phyloP scores from a whole-genome alignment of 2,888 invertebrate genomes.

The Chrysolina americana region DNA sequence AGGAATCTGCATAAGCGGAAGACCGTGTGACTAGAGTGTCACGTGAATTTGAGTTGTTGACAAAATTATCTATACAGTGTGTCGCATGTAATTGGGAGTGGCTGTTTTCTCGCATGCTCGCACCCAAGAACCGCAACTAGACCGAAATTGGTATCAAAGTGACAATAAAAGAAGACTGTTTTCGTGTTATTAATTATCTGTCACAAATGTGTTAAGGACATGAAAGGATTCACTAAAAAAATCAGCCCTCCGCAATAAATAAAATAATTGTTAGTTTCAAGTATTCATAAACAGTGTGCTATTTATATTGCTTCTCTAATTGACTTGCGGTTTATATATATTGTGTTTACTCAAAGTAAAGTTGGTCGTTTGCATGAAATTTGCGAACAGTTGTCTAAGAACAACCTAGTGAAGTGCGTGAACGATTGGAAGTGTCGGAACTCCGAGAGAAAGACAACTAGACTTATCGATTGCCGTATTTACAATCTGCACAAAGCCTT shows the following conservation, averaged over 20 bases:
- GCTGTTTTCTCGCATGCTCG: conserved; percentile 56
- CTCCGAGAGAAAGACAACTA: conserved; percentile 40
- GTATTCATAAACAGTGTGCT: conserved; percentile 38
- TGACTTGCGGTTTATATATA: conserved; percentile 46
- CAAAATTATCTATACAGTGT: conserved; percentile 46
- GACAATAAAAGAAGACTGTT: background rate
- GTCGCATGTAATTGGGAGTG: conserved; percentile 60
- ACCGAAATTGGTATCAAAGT: conserved; percentile 31
- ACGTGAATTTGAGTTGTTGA: conserved; percentile 51
- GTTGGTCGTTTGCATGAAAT: conserved; percentile 46
- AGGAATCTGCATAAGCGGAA: conserved; percentile 29
- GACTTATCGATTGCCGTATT: conserved; percentile 45
- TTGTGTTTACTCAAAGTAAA: conserved; percentile 45
- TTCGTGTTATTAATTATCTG: too few species aligned
- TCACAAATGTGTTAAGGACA: too few species aligned
- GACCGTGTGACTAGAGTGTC: conserved; percentile 54
- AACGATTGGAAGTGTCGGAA: conserved; percentile 41
- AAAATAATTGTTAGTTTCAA: conserved; percentile 5
- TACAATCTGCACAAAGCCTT: conserved; percentile 40
- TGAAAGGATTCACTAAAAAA: conserved; percentile 6
- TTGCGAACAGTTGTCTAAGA: conserved; percentile 48
- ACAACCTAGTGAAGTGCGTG: conserved; percentile 46
- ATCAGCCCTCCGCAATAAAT: conserved; percentile 25
- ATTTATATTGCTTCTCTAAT: conserved; percentile 47
- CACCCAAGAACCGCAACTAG: conserved; percentile 46